phyloP scores from a whole-genome alignment of 2,797 vertebrate genomes.

The Periparus ater region DNA sequence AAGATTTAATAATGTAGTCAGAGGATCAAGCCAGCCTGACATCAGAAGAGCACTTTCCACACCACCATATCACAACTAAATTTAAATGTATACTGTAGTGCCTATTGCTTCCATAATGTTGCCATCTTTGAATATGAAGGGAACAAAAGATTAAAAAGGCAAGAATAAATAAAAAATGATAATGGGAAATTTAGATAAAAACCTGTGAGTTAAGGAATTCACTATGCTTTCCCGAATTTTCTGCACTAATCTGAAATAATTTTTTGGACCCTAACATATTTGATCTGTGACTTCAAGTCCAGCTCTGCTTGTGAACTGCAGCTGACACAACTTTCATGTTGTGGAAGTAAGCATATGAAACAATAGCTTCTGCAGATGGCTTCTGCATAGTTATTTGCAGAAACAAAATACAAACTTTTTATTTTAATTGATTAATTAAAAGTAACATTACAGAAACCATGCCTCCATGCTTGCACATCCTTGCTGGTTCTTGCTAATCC shows the following conservation, averaged over 20 bases:
- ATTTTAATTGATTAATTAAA: constrained; percentile 47
- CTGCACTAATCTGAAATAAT: neutral
- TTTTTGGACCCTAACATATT: neutral
- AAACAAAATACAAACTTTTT: constrained; percentile 58
- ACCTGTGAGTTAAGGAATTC: neutral
- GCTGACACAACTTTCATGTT: neutral
- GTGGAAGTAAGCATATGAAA: neutral
- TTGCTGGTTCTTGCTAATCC: constrained; percentile 62
- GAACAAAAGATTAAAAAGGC: constrained; percentile 27
- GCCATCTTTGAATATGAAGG: neutral
- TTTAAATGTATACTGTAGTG: constrained; percentile 11
- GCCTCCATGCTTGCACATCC: constrained; percentile 17
- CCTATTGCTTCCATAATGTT: neutral
- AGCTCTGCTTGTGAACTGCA: neutral
- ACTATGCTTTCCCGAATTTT: neutral
- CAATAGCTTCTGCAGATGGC: constrained; percentile 39
- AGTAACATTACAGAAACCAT: constrained; percentile 30
- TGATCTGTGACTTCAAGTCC: neutral
- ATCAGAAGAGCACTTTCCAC: neutral
- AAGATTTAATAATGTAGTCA: constrained; percentile 26
- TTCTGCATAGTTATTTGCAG: constrained; percentile 14
- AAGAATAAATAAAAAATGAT: constrained; percentile 21
- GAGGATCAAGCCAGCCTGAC: neutral
- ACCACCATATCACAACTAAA: neutral
- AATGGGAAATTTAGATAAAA: constrained; percentile 36